Evolutionary conservation across 2,888 invertebrate genomes (phyloP).

Genomic region (Plutella xylostella): DNA sequence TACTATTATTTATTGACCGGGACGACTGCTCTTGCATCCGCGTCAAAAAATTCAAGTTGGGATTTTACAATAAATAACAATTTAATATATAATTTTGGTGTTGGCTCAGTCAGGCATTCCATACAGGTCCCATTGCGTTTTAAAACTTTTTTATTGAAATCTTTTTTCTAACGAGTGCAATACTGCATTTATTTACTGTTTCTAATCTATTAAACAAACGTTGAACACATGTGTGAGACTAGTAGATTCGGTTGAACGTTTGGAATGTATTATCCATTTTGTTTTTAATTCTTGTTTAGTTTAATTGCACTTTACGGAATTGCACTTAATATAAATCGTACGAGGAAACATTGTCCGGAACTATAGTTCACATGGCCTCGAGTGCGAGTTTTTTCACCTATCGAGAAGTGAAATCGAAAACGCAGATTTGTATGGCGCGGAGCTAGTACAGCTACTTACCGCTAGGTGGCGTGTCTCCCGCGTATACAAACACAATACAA

Average conservation of each 20-base stretch:
- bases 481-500: no score
- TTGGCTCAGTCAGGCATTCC: slow-evolving; percentile 50
- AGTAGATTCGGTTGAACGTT: slow-evolving; percentile 29
- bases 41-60: no score
- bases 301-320: slow-evolving; percentile 25
- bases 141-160: no score
- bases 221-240: slow-evolving; percentile 45
- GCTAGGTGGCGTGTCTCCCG: no score
- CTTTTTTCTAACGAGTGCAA: slow-evolving; percentile 22
- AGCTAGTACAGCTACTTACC: no score
- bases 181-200: slow-evolving; percentile 23
- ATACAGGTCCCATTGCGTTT: slow-evolving; percentile 47
- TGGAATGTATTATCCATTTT: slow-evolving; percentile 27
- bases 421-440: no score
- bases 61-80: slow-evolving; percentile 31
- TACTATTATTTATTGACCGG: no score
- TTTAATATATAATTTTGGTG: slow-evolving; percentile 50
- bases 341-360: slow-evolving; percentile 4
- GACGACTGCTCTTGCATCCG: no score
- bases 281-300: slow-evolving; percentile 11
- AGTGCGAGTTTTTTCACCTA: no score
- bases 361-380: background rate
- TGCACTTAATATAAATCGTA: slow-evolving; percentile 3
- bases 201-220: slow-evolving; percentile 31
- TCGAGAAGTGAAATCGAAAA: no score